Percentiles rank a stretch among this genome's conserved stretches.
Evolutionary conservation across 2,113 vertebrate genomes (phyloP).

Genomic region (Rissa tridactyla): DNA sequence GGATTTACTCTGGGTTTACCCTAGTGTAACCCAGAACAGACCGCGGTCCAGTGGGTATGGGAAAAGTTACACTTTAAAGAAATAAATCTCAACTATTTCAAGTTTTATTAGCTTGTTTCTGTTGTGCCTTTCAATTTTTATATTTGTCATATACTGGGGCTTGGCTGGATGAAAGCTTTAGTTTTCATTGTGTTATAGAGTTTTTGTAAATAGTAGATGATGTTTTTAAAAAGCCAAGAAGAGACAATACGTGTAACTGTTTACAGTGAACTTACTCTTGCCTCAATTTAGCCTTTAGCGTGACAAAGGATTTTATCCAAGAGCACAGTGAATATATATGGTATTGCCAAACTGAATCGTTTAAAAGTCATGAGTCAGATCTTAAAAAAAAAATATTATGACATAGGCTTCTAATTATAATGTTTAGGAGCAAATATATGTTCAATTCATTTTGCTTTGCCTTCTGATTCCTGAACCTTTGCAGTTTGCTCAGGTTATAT

Average conservation of each 20-base stretch:
- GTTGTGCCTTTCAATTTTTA: constrained; percentile 6
- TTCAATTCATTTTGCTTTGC: background rate
- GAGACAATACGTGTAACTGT: constrained; percentile 26
- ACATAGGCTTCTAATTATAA: background rate
- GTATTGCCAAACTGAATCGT: background rate
- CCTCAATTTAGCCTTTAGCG: background rate
- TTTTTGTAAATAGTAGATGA: background rate
- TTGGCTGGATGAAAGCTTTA: constrained; percentile 3
- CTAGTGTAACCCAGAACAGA: background rate
- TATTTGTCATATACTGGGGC: background rate
- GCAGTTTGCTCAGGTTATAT: background rate
- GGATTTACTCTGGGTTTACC: constrained; percentile 17
- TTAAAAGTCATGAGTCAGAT: constrained; percentile 25
- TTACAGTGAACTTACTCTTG: constrained; percentile 17
- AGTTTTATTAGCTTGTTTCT: constrained; percentile 37
- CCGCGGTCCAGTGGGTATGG: background rate
- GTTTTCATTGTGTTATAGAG: background rate
- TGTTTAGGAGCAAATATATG: background rate
- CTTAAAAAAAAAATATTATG: background rate
- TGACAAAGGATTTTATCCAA: constrained; percentile 35
- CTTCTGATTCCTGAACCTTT: constrained; percentile 4
- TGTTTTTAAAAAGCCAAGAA: constrained; percentile 27
- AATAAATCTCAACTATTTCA: constrained; percentile 27
- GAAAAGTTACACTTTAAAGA: constrained; percentile 20
- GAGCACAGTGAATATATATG: background rate